These are phyloP conservation scores for Synergus itoensis DNA, from an alignment of 2,888 invertebrate genomes.

Conservation along the genomic window DNA sequence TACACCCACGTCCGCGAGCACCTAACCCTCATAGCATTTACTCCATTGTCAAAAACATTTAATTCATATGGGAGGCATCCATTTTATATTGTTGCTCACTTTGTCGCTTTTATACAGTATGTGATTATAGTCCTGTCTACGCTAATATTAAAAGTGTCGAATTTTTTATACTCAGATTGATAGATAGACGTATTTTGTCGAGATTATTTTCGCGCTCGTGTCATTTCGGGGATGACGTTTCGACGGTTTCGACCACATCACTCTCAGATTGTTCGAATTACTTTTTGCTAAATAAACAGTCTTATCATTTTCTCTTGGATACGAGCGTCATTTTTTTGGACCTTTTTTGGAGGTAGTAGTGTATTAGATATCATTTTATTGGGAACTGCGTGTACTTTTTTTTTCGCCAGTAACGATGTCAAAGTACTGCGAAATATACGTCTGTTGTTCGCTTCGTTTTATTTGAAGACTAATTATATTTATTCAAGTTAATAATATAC, in stretches of 20 bases:
- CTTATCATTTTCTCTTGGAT: not conserved
- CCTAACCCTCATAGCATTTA: constrained; percentile 53
- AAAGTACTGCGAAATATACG: not conserved
- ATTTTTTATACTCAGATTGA: not conserved
- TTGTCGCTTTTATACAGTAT: not conserved
- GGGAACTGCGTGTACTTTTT: not conserved
- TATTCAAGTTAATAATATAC: not conserved
- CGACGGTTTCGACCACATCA: constrained; percentile 16
- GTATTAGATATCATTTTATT: constrained; percentile 1
- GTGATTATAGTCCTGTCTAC: not conserved
- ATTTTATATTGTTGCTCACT: constrained; percentile 38
- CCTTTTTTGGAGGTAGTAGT: not conserved
- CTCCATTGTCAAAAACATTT: constrained; percentile 42
- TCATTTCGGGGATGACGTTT: constrained; percentile 19
- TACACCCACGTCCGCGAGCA: constrained; percentile 46
- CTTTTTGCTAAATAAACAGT: constrained; percentile 20
- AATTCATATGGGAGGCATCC: constrained; percentile 39
- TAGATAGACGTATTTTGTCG: constrained; percentile 12
- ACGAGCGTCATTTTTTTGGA: constrained; percentile 1
- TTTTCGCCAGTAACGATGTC: not conserved
- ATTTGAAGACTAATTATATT: not conserved
- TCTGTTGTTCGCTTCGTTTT: constrained; percentile 12
- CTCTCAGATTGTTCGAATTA: not conserved
- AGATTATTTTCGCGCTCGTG: constrained; percentile 18
- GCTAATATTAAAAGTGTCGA: not conserved